These are phyloP conservation scores for Platysternon megacephalum DNA, from an alignment of 2,113 vertebrate species.

Conservation along the genomic window DNA sequence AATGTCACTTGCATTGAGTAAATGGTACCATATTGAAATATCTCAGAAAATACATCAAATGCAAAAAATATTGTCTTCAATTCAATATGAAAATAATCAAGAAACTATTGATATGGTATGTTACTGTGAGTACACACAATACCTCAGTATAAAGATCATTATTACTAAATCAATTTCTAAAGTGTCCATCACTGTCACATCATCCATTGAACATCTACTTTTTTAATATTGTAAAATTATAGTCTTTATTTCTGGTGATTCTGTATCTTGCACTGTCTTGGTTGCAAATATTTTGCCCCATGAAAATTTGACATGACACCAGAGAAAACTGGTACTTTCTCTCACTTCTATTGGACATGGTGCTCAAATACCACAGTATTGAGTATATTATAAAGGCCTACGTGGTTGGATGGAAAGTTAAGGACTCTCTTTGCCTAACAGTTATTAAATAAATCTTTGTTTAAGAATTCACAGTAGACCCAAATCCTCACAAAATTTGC, in stretches of 20 bases:
- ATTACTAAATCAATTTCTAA: background rate
- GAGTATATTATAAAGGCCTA: background rate
- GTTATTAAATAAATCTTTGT: background rate
- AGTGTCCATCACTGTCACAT: background rate
- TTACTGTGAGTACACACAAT: no score
- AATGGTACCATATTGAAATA: background rate
- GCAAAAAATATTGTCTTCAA: background rate
- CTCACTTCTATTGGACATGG: background rate
- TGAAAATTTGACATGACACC: background rate
- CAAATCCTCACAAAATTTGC: background rate
- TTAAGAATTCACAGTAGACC: background rate
- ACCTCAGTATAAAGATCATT: background rate
- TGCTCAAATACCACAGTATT: background rate
- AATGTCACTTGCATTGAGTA: background rate
- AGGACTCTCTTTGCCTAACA: background rate
- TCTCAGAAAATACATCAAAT: background rate
- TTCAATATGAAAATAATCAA: background rate
- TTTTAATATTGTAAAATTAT: background rate
- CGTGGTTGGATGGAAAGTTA: background rate
- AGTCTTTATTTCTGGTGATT: background rate
- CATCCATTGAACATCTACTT: background rate
- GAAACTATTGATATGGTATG: background rate
- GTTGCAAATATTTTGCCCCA: background rate
- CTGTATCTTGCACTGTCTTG: background rate
- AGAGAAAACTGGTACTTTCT: background rate